Evolutionary conservation across 2,888 invertebrate genomes (phyloP), one percentile per base, ranked within the genome.

Genomic region (Cepaea hortensis): DNA sequence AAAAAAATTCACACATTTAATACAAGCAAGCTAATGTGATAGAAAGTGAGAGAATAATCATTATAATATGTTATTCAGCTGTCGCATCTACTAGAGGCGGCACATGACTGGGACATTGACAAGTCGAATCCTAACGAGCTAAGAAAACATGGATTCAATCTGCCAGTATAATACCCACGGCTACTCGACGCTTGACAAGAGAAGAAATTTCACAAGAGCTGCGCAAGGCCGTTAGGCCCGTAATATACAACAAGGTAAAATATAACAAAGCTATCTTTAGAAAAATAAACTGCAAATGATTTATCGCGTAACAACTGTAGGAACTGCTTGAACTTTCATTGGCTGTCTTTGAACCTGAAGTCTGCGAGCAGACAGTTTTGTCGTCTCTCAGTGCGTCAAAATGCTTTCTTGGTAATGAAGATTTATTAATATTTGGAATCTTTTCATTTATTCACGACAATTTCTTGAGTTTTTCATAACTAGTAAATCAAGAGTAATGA

Each of bases 271-370:
- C 61, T 23, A 72, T 11, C 11, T 73, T 73, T 73, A 23, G 72
- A 11, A 35, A 76, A 81, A 35, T 15, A 65, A 77, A 79, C 50
- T n/a, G 18, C 48, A 18, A 50, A 79, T 84, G 84, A 79, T 84
- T 84, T 77, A 84, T 84, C 15, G 77, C 68, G 68, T 3, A 23
- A 46, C 84, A 84, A 77, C 77, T 84, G 84, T 23, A 68, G 3
- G 11, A 72, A 72, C 20, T 72, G 50, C 55, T 18, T 79, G 61
- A 55, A 61, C 13, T 55, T 50, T 23, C 23, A 6, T 15, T 61
- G 48, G 23, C 35, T n/a, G 72, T 23, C 55, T 72, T 73, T 82
- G 82, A 72, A 55, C 72, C 48, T 82, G 73, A 55, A 72, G 55
- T 48, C n/a, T 15, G 70, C 11, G 18, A 50, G 81, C 3, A 61